Percentiles rank a stretch among this genome's conserved stretches.
Evolutionary conservation across 2,797 vertebrate genomes (phyloP).

Genomic region (Pipistrellus kuhlii): DNA sequence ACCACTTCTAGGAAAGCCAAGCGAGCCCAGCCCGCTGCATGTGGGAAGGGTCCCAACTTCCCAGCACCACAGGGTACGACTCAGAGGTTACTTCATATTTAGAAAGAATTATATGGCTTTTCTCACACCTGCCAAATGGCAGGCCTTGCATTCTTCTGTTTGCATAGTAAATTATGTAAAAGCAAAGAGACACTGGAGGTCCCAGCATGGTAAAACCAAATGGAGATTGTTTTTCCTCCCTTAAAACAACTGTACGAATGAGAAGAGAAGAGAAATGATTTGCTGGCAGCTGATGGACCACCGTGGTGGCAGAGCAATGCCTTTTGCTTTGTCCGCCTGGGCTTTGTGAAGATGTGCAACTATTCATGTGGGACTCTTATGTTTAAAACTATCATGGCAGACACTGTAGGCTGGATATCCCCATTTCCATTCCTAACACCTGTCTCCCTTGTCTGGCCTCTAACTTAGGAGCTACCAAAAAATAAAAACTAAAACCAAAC

Average conservation of each 20-base stretch:
- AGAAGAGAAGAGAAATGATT: neutral
- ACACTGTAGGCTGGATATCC: neutral
- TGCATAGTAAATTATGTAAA: neutral
- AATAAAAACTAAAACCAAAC: neutral
- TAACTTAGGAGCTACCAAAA: neutral
- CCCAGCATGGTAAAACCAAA: neutral
- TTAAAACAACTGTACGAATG: neutral
- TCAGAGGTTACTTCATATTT: slow-evolving; percentile 52
- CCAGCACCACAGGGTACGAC: slow-evolving; percentile 26
- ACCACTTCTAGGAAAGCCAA: slow-evolving; percentile 63
- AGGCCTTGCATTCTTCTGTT: neutral
- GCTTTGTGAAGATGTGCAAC: neutral
- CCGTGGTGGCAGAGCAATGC: neutral
- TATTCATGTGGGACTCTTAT: neutral
- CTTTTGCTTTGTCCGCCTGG: neutral
- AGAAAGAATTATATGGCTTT: neutral
- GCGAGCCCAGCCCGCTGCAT: neutral
- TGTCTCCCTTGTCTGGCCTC: neutral
- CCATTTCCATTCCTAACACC: neutral
- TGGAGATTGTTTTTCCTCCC: neutral
- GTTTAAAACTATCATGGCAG: neutral
- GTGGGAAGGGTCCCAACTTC: slow-evolving; percentile 61
- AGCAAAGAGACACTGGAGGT: neutral
- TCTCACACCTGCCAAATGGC: neutral
- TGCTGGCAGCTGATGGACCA: neutral